Percentiles rank a stretch among this genome's conserved stretches.
Evolutionary conservation across 2,113 vertebrate genomes (phyloP).

Genomic region (Dolichallabes microphthalmus): DNA sequence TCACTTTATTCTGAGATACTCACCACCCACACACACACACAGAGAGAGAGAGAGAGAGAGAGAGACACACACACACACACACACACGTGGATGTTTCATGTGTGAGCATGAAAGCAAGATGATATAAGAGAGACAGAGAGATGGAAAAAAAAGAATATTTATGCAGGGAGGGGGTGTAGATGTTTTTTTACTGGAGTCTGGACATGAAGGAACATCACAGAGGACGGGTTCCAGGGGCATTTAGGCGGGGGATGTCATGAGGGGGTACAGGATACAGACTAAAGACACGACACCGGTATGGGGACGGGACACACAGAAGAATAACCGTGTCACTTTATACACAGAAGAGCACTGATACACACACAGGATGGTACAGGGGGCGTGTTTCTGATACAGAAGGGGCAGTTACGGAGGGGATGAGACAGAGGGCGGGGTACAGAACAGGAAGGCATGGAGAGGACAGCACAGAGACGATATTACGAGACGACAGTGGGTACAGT

Average conservation of each 20-base stretch:
- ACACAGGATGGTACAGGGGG: neutral
- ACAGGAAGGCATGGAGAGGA: neutral
- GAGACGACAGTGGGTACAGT: neutral
- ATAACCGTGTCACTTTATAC: too few relatives aligned
- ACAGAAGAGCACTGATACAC: neutral
- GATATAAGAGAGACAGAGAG: neutral
- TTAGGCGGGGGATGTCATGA: neutral
- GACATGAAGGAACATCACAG: too few relatives aligned
- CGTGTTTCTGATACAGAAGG: neutral
- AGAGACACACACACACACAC: neutral
- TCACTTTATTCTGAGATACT: slow-evolving; percentile 25
- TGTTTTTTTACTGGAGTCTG: too few relatives aligned
- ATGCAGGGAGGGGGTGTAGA: neutral
- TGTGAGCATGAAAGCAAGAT: neutral
- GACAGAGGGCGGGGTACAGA: neutral
- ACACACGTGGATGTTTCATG: neutral
- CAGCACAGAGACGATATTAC: neutral
- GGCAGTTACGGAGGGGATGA: neutral
- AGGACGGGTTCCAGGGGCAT: neutral
- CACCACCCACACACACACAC: slow-evolving; percentile 8
- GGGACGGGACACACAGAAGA: neutral
- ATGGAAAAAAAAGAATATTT: neutral
- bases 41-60: neutral
- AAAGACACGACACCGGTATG: neutral
- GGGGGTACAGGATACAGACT: neutral